Evolutionary conservation across 2,113 vertebrate species (phyloP).

Genomic region (Amblyopsis rosae): DNA sequence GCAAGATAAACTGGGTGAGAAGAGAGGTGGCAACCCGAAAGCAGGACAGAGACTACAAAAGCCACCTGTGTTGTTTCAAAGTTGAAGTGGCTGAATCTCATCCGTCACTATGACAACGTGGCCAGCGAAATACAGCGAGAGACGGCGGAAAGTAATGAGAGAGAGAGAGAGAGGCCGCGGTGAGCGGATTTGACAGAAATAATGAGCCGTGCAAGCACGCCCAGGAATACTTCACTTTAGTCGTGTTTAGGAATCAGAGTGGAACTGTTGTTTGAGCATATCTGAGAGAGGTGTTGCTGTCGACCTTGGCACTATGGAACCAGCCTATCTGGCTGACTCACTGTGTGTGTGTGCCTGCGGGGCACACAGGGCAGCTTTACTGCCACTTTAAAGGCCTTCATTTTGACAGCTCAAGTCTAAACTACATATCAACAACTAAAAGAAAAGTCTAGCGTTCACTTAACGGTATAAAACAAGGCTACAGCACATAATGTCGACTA

Average conservation of each 20-base stretch:
- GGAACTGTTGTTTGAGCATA: too few relatives aligned
- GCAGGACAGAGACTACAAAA: constrained; percentile 18
- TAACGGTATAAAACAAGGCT: too few relatives aligned
- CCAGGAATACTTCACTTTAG: not conserved
- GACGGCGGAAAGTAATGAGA: not conserved
- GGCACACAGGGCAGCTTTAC: constrained; percentile 46
- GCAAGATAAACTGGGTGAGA: not conserved
- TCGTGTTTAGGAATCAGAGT: too few relatives aligned
- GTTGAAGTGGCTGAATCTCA: constrained; percentile 48
- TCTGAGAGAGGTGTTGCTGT: not conserved
- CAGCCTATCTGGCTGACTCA: not conserved
- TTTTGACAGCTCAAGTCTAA: constrained; percentile 12
- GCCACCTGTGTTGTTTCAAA: constrained; percentile 38
- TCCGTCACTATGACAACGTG: constrained; percentile 64
- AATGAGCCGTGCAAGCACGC: constrained; percentile 14
- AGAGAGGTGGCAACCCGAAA: constrained; percentile 3
- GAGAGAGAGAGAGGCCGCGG: not conserved
- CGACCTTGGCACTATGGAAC: constrained; percentile 25
- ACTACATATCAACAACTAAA: constrained; percentile 9
- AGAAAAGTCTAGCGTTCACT: not conserved
- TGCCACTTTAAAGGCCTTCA: constrained; percentile 34
- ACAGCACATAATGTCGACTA: not conserved
- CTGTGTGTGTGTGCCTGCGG: constrained; percentile 12
- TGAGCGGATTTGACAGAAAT: not conserved
- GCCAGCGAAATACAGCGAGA: constrained; percentile 14